A percentile compares a stretch with the other conserved stretches of the same genome.
Evolutionary conservation across 2,888 invertebrate species (phyloP).

Genomic region (Bedellia somnulentella): DNA sequence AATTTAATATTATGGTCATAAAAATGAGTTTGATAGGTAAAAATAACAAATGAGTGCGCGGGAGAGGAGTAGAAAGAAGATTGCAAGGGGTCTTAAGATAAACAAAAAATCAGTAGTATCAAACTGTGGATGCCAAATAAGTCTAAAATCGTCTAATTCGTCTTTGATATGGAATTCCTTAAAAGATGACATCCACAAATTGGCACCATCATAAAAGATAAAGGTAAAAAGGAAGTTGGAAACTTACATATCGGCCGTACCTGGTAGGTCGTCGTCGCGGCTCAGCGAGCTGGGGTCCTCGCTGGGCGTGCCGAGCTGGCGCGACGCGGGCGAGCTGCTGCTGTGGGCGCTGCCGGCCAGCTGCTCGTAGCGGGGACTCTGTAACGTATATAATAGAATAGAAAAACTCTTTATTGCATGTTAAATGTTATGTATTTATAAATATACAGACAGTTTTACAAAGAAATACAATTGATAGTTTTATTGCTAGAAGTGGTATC

Average conservation of each 20-base stretch:
- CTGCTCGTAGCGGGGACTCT: conserved; percentile 56
- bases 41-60: no score
- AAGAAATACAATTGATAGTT: no score
- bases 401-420: no score
- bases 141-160: background rate
- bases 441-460: no score
- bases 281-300: conserved; percentile 31
- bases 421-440: background rate
- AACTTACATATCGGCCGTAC: conserved; percentile 62
- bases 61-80: background rate
- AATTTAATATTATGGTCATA: no score
- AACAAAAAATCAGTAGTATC: background rate
- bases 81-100: background rate
- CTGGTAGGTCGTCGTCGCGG: conserved; percentile 49
- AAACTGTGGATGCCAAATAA: background rate
- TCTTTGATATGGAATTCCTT: background rate
- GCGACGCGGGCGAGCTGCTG: conserved; percentile 43
- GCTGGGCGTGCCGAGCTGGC: conserved; percentile 40
- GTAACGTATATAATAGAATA: conserved; percentile 1
- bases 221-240: no score
- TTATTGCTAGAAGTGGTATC: no score
- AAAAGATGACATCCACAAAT: background rate
- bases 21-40: no score
- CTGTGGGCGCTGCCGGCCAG: conserved; percentile 50
- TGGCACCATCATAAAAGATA: no score